Evolutionary conservation across 2,797 vertebrate genomes (phyloP), one percentile per base, ranked within the genome.

Genomic region (Catharus ustulatus): DNA sequence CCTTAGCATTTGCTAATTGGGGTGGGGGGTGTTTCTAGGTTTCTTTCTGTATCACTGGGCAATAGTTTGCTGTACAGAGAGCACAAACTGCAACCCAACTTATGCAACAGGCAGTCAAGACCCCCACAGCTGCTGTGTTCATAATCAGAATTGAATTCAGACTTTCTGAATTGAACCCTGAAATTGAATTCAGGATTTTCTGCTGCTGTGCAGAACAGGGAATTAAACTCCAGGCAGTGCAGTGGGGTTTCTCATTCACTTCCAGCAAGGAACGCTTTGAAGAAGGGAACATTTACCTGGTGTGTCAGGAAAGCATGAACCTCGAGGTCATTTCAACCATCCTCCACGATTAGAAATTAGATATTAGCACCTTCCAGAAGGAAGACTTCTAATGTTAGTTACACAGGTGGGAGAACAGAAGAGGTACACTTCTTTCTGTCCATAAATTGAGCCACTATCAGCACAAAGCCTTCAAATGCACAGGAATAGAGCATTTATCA

Each of bases 1-100:
- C 20, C 4, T 6, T 5, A 48, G 17, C 4, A 3, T 74, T 59
- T 0, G 2, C 40, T 34, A 1, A 6, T 3, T 6, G 11, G 7
- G 6, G 2, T 40, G 15, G 7, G 19, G 27, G 11, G 27, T 29
- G 49, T 27, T 49, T 7, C 43, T 51, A 40, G 32, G 1, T 11
- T 62, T 85, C 5, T 32, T 59, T 52, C 21, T 74, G 11, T 22
- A 26, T 32, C 36, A 21, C 19, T 52, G 34, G 18, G 11, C 42
- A 84, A 38, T 3, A 46, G 22, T 34, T 84, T 40, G 12, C 38
- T 43, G 22, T 32, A 29, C 11, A 59, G 16, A 76, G 13, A 87
- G 32, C 36, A 69, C 21, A 62, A 64, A 34, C 19, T 69, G 52
- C n/a, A 52, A 18, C 36, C n/a, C 55, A 46, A 6, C 9, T 64